phyloP scores from a whole-genome alignment of 1,140 invertebrate species.

The Procambarus virginalis region DNA sequence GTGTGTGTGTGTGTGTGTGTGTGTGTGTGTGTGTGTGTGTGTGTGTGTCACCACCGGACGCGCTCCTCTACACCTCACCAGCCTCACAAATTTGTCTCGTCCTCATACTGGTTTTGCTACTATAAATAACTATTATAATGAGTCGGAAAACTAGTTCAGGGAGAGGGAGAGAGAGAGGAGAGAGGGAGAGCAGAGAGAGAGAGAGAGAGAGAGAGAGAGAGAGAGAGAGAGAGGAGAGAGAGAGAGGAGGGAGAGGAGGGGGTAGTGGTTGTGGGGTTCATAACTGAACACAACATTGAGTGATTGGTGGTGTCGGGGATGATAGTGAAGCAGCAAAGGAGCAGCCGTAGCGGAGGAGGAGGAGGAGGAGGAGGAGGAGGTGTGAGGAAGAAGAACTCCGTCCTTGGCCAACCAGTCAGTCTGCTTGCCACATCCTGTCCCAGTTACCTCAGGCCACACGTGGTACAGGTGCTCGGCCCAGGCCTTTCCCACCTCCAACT shows the following conservation, averaged over 20 bases:
- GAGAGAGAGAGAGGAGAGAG: constrained; percentile 25
- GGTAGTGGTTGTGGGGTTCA: too few species aligned
- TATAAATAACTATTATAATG: too few species aligned
- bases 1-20: too few species aligned
- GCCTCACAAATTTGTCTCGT: background rate
- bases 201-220: background rate
- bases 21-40: too few species aligned
- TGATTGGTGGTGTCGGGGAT: background rate
- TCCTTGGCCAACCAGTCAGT: background rate
- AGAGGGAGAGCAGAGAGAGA: background rate
- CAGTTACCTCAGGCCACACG: constrained; percentile 24
- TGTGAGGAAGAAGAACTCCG: background rate
- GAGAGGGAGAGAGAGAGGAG: background rate
- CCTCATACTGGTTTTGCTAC: too few species aligned
- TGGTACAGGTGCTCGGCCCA: background rate
- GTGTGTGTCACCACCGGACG: constrained; percentile 26
- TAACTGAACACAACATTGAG: too few species aligned
- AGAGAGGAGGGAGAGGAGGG: constrained; percentile 22
- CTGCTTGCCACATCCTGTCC: constrained; percentile 14
- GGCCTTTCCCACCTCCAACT: background rate
- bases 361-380: background rate
- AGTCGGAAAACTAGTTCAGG: too few species aligned
- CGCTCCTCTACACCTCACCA: background rate
- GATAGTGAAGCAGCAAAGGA: background rate
- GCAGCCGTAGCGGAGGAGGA: background rate